These are phyloP conservation scores for Diploscapter pachys DNA, from an alignment of 1,140 invertebrate genomes.

Conservation along the genomic window DNA sequence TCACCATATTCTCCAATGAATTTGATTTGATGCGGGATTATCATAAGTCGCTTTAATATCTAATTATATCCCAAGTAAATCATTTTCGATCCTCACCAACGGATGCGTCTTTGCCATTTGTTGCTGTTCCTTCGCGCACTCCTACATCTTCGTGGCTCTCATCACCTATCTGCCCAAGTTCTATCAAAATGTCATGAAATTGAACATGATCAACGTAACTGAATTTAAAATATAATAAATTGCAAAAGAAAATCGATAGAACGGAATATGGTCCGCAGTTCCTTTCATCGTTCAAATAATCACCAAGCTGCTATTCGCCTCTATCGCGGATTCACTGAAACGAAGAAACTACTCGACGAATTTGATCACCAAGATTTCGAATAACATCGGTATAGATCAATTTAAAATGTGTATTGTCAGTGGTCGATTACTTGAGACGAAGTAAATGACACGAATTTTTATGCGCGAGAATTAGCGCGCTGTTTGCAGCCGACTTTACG, in stretches of 20 bases:
- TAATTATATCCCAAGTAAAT: not conserved
- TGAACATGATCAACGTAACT: conserved; percentile 25
- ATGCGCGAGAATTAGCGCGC: too few relatives aligned
- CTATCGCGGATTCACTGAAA: conserved; percentile 31
- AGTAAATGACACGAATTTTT: too few relatives aligned
- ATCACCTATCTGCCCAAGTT: conserved; percentile 35
- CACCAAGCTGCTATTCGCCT: conserved; percentile 31
- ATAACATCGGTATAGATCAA: conserved; percentile 21
- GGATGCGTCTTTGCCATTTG: conserved; percentile 31
- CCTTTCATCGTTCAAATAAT: conserved; percentile 36
- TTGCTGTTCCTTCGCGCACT: conserved; percentile 32
- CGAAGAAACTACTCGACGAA: conserved; percentile 20
- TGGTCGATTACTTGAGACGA: too few relatives aligned
- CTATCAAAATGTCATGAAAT: conserved; percentile 29
- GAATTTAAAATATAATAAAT: not conserved
- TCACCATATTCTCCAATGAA: not conserved
- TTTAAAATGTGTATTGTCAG: too few relatives aligned
- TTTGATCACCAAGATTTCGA: conserved; percentile 22
- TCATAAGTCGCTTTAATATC: too few relatives aligned
- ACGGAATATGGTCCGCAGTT: conserved; percentile 31
- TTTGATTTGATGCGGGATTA: too few relatives aligned
- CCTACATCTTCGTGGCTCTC: conserved; percentile 32
- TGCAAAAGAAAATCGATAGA: conserved; percentile 11
- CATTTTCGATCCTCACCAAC: conserved; percentile 23
- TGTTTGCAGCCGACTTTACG: too few relatives aligned